Conservation (phyloP, 2,888 invertebrate species). For the Eupithecia vulgata region DNA sequence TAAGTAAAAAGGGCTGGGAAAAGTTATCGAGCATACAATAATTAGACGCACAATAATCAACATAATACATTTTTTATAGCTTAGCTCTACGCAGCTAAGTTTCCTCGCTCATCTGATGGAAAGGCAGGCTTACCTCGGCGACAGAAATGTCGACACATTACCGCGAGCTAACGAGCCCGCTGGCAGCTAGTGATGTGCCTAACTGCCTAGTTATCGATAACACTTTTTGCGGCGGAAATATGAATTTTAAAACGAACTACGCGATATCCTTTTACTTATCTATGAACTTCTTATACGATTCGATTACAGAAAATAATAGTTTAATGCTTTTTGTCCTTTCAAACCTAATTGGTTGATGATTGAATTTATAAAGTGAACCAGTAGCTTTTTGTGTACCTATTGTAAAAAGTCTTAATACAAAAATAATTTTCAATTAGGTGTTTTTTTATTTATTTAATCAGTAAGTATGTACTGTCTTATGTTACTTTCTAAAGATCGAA, state of each 20-base stretch:
- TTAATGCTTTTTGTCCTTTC: conserved; percentile 27
- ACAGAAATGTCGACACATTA: conserved; percentile 68
- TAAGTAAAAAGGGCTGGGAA: no score
- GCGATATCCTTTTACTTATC: conserved; percentile 37
- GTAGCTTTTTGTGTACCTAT: conserved; percentile 19
- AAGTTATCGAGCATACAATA: no score
- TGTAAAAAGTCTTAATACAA: conserved; percentile 19
- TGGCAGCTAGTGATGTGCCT: conserved; percentile 52
- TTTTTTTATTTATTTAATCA: neutral
- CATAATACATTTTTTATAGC: neutral
- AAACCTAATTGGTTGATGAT: conserved; percentile 36
- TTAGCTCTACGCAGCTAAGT: neutral
- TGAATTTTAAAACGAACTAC: conserved; percentile 55
- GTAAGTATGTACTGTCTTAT: neutral
- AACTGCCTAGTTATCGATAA: conserved; percentile 40
- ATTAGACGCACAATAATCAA: no score
- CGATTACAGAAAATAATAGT: conserved; percentile 28
- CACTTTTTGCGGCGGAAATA: conserved; percentile 40
- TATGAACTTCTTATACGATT: conserved; percentile 30
- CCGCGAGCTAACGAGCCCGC: conserved; percentile 62
- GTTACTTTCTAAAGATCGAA: neutral
- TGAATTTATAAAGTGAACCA: conserved; percentile 15
- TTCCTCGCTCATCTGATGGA: conserved; percentile 10
- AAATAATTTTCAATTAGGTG: conserved; percentile 19
- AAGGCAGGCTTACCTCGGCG: conserved; percentile 48